Percentiles rank a stretch among this genome's conserved stretches.
phyloP scores from a whole-genome alignment of 2,113 vertebrate species.

The Tenebrosternarchus preto region DNA sequence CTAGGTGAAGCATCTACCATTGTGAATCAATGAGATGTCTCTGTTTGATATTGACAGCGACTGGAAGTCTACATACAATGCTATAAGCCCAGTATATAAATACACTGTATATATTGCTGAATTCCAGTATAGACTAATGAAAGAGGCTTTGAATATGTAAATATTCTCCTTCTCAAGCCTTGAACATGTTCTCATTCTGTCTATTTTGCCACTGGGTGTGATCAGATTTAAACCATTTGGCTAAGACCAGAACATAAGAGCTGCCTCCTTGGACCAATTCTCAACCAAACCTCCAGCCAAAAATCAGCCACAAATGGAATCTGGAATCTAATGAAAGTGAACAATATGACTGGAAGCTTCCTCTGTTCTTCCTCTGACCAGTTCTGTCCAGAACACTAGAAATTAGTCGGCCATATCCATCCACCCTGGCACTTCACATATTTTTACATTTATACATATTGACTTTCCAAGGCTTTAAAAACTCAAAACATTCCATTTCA shows the following conservation, averaged over 20 bases:
- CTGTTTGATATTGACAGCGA: conserved; percentile 71
- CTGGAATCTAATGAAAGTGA: conserved; percentile 61
- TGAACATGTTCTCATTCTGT: conserved; percentile 32
- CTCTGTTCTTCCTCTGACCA: conserved; percentile 48
- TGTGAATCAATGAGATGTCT: conserved; percentile 73
- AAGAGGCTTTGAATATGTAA: background rate
- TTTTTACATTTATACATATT: conserved; percentile 57
- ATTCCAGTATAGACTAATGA: background rate
- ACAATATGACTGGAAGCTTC: conserved; percentile 51
- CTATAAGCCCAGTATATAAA: conserved; percentile 47
- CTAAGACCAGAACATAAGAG: conserved; percentile 31
- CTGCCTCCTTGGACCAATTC: conserved; percentile 16
- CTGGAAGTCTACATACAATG: conserved; percentile 65
- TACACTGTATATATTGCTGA: background rate
- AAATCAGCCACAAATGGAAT: conserved; percentile 68
- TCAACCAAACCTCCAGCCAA: conserved; percentile 38
- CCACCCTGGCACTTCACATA: conserved; percentile 44
- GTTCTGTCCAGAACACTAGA: conserved; percentile 57
- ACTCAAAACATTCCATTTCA: conserved; percentile 6
- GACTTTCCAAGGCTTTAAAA: background rate
- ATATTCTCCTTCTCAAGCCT: conserved; percentile 1
- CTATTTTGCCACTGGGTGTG: conserved; percentile 53
- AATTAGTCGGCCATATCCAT: conserved; percentile 43
- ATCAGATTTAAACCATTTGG: conserved; percentile 70
- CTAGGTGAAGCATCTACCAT: conserved; percentile 62